phyloP scores from a whole-genome alignment of 2,888 invertebrate genomes.

The Dicycla oo region DNA sequence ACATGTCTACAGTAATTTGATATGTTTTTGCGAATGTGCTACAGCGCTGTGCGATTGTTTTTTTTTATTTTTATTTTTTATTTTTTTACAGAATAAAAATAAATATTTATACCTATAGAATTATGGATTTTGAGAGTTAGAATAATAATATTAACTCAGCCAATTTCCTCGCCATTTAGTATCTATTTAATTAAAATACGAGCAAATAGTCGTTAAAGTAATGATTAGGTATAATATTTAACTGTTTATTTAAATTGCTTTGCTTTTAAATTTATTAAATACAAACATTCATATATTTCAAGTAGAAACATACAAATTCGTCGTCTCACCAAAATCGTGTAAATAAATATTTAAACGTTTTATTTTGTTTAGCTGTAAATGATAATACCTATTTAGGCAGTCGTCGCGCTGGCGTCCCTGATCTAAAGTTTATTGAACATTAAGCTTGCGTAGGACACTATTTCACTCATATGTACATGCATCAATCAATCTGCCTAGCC shows the following conservation, averaged over 20 bases:
- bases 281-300: not conserved
- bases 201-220: not conserved
- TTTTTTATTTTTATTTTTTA: constrained; percentile 3
- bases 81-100: not conserved
- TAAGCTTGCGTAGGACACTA: constrained; percentile 34
- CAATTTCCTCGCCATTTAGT: not conserved
- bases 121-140: not conserved
- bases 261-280: not conserved
- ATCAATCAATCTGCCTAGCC: constrained; percentile 10
- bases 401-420: constrained; percentile 13
- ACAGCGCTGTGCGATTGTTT: constrained; percentile 34
- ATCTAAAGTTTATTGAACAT: not conserved
- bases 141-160: not conserved
- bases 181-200: not conserved
- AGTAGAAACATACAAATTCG: not conserved
- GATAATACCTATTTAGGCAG: not conserved
- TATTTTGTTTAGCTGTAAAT: not conserved
- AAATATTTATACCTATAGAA: too few relatives aligned
- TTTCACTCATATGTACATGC: not conserved
- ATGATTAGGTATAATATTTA: not conserved
- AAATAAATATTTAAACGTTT: not conserved
- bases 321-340: not conserved
- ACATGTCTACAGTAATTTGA: not conserved
- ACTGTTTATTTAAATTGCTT: not conserved
- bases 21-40: constrained; percentile 40